Base-by-base conservation (phyloP, 2,888 invertebrate species). In the Tetragnatha montana region DNA sequence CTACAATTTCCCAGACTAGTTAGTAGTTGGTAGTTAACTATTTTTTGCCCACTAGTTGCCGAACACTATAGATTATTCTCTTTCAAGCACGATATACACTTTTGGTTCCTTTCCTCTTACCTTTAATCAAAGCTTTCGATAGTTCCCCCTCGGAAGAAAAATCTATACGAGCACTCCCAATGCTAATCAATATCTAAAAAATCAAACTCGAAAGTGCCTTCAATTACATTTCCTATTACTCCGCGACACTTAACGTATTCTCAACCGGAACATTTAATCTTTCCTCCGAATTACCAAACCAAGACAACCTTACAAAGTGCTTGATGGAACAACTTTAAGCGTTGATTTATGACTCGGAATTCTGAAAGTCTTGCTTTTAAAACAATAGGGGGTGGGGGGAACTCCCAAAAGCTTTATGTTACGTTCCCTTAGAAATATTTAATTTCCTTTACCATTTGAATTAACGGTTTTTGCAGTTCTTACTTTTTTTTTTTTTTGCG, bases 391-490 rank as follows among this genome's bases (percentile, higher is more conserved):
- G 78, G 17, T 22, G 78, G 60, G 51, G 17, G 60, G 60, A 78
- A 60, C 60, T 78, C 60, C 22, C 60, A n/a, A 78, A 78, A 22
- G 78, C 78, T 78, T 78, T 78, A 78, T 78, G 22, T 68, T 60
- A 10, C 60, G 78, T 22, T 78, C 60, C 78, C 78, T 17, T 4
- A 22, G 6, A 22, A 78, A 78, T 78, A 78, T 78, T 78, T 78
- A 78, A 78, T 78, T 78, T 78, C 78, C 81, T 81, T 81, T 70
- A 69, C 81, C 47, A 81, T 81, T 81, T 81, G 69, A 81, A 81
- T 81, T 81, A 81, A 81, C 70, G 81, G 49, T 81, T 78, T 78
- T 78, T 47, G 19, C 81, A 49, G 81, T 47, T 49, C 69, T 81
- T 81, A 81, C n/a, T 81, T 81, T 35, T 70, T 70, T 47, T 60